Conservation (phyloP, 2,888 invertebrate genomes). For the Ceraclea dissimilis region DNA sequence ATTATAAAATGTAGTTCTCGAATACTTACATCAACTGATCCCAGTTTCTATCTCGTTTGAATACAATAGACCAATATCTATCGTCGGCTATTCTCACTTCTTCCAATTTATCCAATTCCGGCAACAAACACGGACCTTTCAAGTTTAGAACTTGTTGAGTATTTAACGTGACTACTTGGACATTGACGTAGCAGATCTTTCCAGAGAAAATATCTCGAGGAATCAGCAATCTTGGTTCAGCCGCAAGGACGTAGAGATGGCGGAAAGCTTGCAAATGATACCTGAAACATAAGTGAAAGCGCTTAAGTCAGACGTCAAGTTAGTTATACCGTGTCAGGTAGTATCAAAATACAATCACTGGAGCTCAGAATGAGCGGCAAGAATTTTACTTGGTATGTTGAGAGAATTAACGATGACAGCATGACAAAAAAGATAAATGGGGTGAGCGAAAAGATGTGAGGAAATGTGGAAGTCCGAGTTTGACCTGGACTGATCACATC, state of each 20-base stretch:
- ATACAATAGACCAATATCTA: constrained; percentile 84
- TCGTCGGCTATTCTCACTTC: constrained; percentile 75
- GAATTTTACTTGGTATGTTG: no score
- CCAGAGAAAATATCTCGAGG: constrained; percentile 79
- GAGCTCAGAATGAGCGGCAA: no score
- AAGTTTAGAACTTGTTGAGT: constrained; percentile 50
- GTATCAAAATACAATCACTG: no score
- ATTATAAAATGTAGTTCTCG: no score
- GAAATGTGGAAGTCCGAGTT: no score
- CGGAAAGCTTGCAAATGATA: constrained; percentile 96
- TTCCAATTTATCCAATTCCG: constrained; percentile 66
- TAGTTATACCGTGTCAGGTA: no score
- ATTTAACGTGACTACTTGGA: constrained; percentile 51
- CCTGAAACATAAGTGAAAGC: constrained; percentile 40
- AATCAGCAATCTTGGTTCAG: constrained; percentile 80
- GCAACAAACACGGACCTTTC: constrained; percentile 79
- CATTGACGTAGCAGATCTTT: constrained; percentile 73
- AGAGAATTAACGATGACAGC: no score
- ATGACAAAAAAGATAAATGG: no score
- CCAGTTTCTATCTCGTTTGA: constrained; percentile 79
- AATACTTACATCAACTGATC: constrained; percentile 61
- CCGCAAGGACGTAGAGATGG: constrained; percentile 91
- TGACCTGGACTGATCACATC: no score
- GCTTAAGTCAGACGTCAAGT: neutral
- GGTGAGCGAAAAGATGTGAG: no score